Base-by-base conservation (phyloP, 2,888 invertebrate genomes). In the Melanotus villosus region DNA sequence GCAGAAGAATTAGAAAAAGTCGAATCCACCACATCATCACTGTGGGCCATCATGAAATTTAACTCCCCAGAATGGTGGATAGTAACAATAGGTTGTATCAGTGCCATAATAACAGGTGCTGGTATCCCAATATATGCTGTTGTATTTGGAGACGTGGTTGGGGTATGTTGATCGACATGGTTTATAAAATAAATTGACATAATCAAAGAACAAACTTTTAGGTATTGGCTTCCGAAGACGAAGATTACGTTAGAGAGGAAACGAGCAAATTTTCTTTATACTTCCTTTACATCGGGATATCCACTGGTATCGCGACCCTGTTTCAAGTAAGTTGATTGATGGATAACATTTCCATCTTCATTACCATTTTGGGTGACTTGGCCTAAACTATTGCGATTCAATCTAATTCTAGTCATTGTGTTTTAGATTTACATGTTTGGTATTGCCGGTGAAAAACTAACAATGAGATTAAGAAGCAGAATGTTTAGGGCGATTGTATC, bases 381-480 rank as follows among this genome's bases (percentile, higher is more conserved):
- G n/a, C n/a, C n/a, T n/a, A n/a, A n/a, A n/a, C n/a, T n/a, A n/a
- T n/a, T n/a, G n/a, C n/a, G n/a, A n/a, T n/a, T n/a, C n/a, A n/a
- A n/a, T n/a, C n/a, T n/a, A n/a, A n/a, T n/a, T n/a, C n/a, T n/a
- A n/a, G n/a, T n/a, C n/a, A n/a, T n/a, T n/a, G n/a, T n/a, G n/a
- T n/a, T n/a, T n/a, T 65, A 84, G 83, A 79, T 82, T 56, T 83
- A 80, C 64, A 87, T 90, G 81, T 95, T 94, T 82, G 92, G 90
- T 0, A 85, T 92, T 26, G 93, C 95, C 26, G 96, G 96, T 34
- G 95, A 95, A 83, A 85, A 88, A 70, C 85, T 96, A 57, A 96
- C 96, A 0, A 89, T 91, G 79, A 87, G 95, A 68, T 82, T 96
- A 3, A 86, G 96, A 60, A 88, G 88, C 34, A 73, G 86, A 36